A percentile compares a stretch with the other conserved stretches of the same genome.
Conservation (phyloP, 2,888 invertebrate species). For the Fragum sueziense region DNA sequence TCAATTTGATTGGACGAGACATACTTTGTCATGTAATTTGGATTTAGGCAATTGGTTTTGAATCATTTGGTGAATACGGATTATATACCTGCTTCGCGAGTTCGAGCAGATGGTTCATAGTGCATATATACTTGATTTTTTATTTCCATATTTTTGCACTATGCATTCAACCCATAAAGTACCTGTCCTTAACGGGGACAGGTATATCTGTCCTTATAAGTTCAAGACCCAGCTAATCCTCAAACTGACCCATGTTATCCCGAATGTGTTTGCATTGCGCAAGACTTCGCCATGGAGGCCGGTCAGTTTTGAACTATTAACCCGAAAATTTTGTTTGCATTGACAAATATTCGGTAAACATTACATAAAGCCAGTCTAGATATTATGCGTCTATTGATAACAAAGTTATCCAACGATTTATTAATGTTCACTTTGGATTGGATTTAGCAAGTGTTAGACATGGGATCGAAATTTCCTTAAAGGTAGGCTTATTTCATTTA, state of each 20-base stretch:
- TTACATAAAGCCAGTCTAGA: conserved; percentile 18
- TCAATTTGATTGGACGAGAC: no score
- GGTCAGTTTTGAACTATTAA: conserved; percentile 6
- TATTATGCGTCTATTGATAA: conserved; percentile 15
- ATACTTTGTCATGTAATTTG: no score
- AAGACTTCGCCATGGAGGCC: neutral
- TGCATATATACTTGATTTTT: no score
- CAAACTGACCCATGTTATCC: neutral
- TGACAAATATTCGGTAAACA: conserved; percentile 23
- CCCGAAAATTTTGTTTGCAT: conserved; percentile 12
- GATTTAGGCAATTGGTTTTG: no score
- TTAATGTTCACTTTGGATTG: conserved; percentile 5
- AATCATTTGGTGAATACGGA: no score
- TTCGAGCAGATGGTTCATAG: no score
- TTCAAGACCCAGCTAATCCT: conserved; percentile 13
- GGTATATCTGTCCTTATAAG: conserved; percentile 15
- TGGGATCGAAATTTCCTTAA: neutral
- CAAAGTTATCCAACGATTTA: conserved; percentile 18
- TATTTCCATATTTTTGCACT: no score
- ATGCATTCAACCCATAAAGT: no score
- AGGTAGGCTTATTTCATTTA: neutral
- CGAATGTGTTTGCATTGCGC: conserved; percentile 14
- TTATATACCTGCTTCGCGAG: no score
- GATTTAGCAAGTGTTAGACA: neutral
- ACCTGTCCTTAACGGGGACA: no score